These are phyloP conservation scores for Megalops cyprinoides DNA, from an alignment of 2,797 vertebrate species.

Conservation along the genomic window DNA sequence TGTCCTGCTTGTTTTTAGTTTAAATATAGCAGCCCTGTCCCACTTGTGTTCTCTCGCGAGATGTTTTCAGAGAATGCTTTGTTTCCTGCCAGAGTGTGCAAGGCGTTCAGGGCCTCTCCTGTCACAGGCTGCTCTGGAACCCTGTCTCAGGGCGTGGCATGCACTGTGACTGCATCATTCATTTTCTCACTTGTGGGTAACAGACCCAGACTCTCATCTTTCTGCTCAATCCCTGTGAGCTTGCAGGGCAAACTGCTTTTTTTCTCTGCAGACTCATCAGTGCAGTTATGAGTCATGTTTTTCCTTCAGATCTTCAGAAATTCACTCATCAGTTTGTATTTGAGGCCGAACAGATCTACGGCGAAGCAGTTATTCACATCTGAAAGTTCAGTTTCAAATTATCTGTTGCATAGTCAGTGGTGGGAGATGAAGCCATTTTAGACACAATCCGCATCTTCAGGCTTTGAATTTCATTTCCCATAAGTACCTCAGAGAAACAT, in stretches of 20 bases:
- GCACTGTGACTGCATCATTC: too few species aligned
- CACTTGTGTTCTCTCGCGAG: slow-evolving; percentile 45
- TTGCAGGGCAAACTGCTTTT: neutral
- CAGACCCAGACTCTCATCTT: neutral
- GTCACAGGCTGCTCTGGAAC: neutral
- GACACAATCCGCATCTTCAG: neutral
- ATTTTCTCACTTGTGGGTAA: neutral
- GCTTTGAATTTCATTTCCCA: too few species aligned
- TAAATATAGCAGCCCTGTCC: slow-evolving; percentile 70
- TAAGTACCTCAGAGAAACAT: too few species aligned
- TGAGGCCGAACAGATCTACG: neutral
- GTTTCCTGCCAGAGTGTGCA: neutral
- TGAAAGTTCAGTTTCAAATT: neutral
- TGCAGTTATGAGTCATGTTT: neutral
- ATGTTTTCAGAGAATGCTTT: neutral
- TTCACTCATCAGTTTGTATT: too few species aligned
- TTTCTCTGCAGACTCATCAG: neutral
- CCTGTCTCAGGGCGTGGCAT: too few species aligned
- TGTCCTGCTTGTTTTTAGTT: slow-evolving; percentile 51
- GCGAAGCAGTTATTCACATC: neutral
- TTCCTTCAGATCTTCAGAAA: too few species aligned
- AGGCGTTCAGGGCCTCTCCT: slow-evolving; percentile 8
- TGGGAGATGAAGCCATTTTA: neutral
- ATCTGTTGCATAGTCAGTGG: neutral
- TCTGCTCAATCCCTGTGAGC: neutral